Conservation (phyloP, 1,140 invertebrate species). For the Microplitis mediator region DNA sequence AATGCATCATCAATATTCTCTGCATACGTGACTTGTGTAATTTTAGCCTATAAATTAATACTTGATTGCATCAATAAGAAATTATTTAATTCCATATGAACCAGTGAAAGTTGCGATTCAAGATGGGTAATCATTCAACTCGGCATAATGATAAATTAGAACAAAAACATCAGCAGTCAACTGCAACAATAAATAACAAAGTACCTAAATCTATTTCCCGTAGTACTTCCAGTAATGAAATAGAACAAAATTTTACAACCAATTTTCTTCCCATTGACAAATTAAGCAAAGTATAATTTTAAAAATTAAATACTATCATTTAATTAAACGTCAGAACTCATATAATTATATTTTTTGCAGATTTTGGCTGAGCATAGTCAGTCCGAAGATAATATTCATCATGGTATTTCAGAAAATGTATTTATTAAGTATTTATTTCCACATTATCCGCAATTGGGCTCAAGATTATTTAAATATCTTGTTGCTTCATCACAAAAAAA, state of each 20-base stretch:
- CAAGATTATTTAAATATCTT: conserved; percentile 71
- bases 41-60: neutral
- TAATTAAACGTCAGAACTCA: neutral
- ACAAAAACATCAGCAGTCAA: conserved; percentile 8
- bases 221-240: conserved; percentile 14
- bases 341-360: conserved; percentile 11
- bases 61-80: neutral
- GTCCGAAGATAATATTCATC: conserved; percentile 7
- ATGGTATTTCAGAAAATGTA: conserved; percentile 31
- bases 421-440: conserved; percentile 77
- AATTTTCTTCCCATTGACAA: conserved; percentile 26
- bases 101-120: neutral
- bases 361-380: conserved; percentile 22
- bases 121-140: conserved; percentile 21
- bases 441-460: conserved; percentile 74
- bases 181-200: neutral
- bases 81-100: conserved; percentile 10
- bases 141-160: neutral
- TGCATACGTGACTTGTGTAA: neutral
- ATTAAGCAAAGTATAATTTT: conserved; percentile 18
- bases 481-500: conserved; percentile 66
- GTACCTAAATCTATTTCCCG: conserved; percentile 11
- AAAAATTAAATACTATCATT: neutral
- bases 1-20: neutral
- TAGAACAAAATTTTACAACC: conserved; percentile 25